Base-by-base conservation (phyloP, 2,113 vertebrate species). In the Coregonus clupeaformis region DNA sequence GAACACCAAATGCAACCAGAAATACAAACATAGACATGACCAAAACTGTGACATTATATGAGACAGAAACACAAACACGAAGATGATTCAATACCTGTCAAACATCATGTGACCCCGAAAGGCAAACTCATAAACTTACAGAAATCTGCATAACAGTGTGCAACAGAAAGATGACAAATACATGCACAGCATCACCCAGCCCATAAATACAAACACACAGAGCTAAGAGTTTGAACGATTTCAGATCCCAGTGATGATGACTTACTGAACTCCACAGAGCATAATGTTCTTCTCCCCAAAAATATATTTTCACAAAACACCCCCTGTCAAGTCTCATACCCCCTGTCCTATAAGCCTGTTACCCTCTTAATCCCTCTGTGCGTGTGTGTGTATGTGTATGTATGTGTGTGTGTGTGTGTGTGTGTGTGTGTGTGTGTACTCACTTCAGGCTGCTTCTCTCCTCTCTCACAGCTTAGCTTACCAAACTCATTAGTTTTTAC, bases 401-500 rank as follows among this genome's bases (percentile, higher is more conserved):
- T n/a, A n/a, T n/a, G n/a, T n/a, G n/a, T 52, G 3, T 52, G 49
- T 55, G 49, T 55, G 49, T 55, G 49, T 55, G 49, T 55, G 49
- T 52, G 49, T 52, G 49, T 52, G 52, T 55, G 52, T 55, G 52
- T 55, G 49, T 55, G 49, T 55, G 52, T 55, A 20, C 5, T 3
- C 52, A 55, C 52, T 55, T 55, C 5, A 52, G 14, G 49, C 49
- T 60, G n/a, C 57, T 24, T 22, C n/a, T 22, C n/a, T 60, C 9
- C 11, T n/a, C 57, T 22, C 57, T 24, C 49, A 18, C 14, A 52
- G 49, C 18, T 6, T 9, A 18, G 14, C 13, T 65, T 30, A 52
- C 49, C 60, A 62, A 69, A 60, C 57, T 76, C 65, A 59, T 64
- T 69, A 42, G 67, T 78, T 42, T 36, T 60, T 47, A 68, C 52